phyloP scores from a whole-genome alignment of 2,113 vertebrate species.

The Mormyrus lacerda region DNA sequence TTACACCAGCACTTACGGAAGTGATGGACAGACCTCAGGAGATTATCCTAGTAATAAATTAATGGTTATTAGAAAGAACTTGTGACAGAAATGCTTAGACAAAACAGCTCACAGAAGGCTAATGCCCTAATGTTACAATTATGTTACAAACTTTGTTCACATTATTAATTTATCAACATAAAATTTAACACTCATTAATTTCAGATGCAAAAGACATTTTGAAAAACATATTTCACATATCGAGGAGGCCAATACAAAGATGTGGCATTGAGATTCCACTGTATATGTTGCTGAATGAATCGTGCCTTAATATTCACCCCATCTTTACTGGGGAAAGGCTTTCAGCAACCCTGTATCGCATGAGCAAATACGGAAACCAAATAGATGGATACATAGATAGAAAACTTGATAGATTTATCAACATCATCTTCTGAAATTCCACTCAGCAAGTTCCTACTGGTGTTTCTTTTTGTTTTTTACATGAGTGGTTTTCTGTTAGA shows the following conservation, averaged over 20 bases:
- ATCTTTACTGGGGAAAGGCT: background rate
- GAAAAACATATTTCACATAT: background rate
- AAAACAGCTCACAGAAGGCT: background rate
- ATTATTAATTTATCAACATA: background rate
- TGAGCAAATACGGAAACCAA: background rate
- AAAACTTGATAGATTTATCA: background rate
- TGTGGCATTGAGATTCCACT: background rate
- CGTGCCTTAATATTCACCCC: background rate
- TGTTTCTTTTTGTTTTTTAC: background rate
- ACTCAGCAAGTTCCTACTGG: background rate
- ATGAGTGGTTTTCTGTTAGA: background rate
- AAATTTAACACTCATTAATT: background rate
- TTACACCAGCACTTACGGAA: background rate
- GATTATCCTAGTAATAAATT: background rate
- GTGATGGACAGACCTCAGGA: background rate
- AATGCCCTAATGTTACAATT: background rate
- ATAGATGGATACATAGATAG: background rate
- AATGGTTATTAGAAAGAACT: background rate
- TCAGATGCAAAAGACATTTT: background rate
- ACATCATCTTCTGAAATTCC: background rate
- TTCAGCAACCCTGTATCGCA: background rate
- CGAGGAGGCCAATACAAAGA: background rate
- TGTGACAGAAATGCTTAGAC: background rate
- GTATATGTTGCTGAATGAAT: background rate
- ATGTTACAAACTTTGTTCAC: background rate